Evolutionary conservation across 1,140 invertebrate genomes (phyloP).

Genomic region (Calephelis nemesis): DNA sequence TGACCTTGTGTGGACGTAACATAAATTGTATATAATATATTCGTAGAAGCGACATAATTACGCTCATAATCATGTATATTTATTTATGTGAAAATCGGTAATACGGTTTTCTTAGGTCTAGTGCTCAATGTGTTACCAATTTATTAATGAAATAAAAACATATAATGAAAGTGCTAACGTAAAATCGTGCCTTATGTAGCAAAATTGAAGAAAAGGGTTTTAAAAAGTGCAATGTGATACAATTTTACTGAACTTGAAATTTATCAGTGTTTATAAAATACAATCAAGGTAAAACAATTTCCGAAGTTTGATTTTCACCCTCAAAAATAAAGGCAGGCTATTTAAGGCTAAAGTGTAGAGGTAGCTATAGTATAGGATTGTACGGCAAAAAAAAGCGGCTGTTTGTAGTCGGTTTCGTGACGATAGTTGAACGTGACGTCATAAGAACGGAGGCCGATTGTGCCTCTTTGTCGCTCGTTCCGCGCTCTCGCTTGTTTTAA

Average conservation of each 20-base stretch:
- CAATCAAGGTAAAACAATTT: conserved; percentile 5
- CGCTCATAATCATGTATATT: conserved; percentile 8
- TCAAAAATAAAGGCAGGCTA: no score
- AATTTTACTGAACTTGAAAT: conserved; percentile 9
- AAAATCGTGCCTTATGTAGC: conserved; percentile 13
- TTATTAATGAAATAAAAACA: neutral
- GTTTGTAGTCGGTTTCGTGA: no score
- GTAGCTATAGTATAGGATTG: no score
- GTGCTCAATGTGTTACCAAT: conserved; percentile 18
- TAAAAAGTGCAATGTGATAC: conserved; percentile 15
- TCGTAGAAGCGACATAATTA: conserved; percentile 4
- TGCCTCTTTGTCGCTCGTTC: no score
- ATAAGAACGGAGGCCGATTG: no score
- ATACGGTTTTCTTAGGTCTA: neutral
- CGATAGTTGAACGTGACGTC: no score
- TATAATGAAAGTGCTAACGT: neutral
- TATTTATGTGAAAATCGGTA: neutral
- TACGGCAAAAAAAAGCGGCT: no score
- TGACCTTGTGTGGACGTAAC: neutral
- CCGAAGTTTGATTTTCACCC: neutral
- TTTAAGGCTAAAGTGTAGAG: no score
- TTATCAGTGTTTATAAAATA: conserved; percentile 17
- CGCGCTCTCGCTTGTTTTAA: no score
- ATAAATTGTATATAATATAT: neutral
- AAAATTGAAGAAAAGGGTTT: conserved; percentile 4